These are phyloP conservation scores for Papilio protenor DNA, from an alignment of 2,888 invertebrate genomes.

Conservation along the genomic window DNA sequence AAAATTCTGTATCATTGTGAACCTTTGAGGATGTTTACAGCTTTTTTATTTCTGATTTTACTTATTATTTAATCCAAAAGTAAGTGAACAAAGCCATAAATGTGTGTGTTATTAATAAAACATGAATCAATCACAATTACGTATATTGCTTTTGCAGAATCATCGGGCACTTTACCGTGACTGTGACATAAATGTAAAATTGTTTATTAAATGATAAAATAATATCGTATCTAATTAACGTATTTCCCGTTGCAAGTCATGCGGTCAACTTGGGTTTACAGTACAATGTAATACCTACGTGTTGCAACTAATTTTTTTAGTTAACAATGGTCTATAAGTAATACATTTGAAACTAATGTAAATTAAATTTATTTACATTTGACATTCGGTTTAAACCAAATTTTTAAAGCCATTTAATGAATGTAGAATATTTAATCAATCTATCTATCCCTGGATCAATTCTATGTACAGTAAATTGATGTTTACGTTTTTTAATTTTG, in stretches of 20 bases:
- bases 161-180: neutral
- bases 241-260: constrained; percentile 15
- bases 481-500: no score
- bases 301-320: neutral
- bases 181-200: neutral
- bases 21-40: no score
- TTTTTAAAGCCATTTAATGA: no score
- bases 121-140: neutral
- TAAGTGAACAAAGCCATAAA: neutral
- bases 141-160: neutral
- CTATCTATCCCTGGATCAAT: no score
- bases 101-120: no score
- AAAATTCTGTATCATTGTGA: no score
- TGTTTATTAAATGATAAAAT: constrained; percentile 5
- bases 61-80: no score
- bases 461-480: no score
- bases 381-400: no score
- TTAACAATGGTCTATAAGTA: neutral
- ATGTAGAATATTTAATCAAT: no score
- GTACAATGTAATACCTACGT: neutral
- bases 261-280: constrained; percentile 9
- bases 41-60: no score
- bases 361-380: neutral
- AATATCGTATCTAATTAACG: neutral
- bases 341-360: neutral